Evolutionary conservation across 2,888 invertebrate genomes (phyloP), one percentile per base, ranked within the genome.

Genomic region (Melinaea menophilus): DNA sequence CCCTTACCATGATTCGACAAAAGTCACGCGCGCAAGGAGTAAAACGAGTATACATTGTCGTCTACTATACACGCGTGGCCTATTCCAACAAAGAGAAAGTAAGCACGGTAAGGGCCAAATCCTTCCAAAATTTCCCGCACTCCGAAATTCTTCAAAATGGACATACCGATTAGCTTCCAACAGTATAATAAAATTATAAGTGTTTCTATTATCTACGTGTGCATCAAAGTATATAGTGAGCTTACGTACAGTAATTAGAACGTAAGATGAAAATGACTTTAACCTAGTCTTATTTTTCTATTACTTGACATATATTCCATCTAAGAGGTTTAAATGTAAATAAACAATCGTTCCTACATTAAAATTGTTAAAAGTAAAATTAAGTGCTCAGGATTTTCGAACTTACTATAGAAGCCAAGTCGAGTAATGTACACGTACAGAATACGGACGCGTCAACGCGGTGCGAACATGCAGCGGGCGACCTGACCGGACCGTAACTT

Each of bases 141-240:
- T 82, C 84, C 86, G 80, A 86, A 81, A 85, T 83, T 81, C 83
- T 76, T 80, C 72, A 80, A 80, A 61, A 85, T 79, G 81, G 22
- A 83, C 85, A 85, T 80, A 84, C 82, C 84, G 84, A 86, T 85
- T 81, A 85, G 85, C 86, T 88, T 87, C 87, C 79, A 78, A 85
- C 75, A 79, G 77, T 81, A 81, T 85, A 85, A 84, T 79, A 81
- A 85, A 85, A 84, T 79, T 79, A 85, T 84, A 87, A 71, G 74
- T 81, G 78, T 75, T 79, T 79, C 81, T 88, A 87, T 78, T 76
- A 80, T 77, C 86, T 88, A 88, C 79, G 80, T 79, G 88, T 86
- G 88, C 88, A 82, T 83, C 79, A 89, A 88, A 88, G 79, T 84
- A 89, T 87, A 85, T 82, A 77, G 87, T 89, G 87, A 85, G 80